Percentiles rank a stretch among this genome's conserved stretches.
These are phyloP conservation scores for rabbit (Oryctolagus cuniculus) DNA, from an alignment of 2,113 vertebrate genomes.

Conservation along the genomic window mOryCun1.1 NC_091432.1:143580501-143581000, in stretches of 20 bases:
- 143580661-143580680: neutral
- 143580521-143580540: neutral
- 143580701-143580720: neutral
- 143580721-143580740: fast-evolving
- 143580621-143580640: neutral
- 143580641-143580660: neutral
- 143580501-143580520: slow-evolving; percentile 12
- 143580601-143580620: neutral
- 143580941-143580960: neutral
- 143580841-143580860: neutral
- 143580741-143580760: fast-evolving
- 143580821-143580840: neutral
- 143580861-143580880: neutral
- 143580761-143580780: neutral
- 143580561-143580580: neutral
- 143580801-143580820: neutral
- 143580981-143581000: neutral
- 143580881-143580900: neutral
- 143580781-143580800: neutral
- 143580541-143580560: neutral
- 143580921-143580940: slow-evolving; percentile 8
- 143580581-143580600: neutral
- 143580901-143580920: neutral
- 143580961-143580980: slow-evolving; percentile 2
- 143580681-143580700: neutral